Base-by-base conservation (phyloP, 2,888 invertebrate species). In the Amiota communis region DNA sequence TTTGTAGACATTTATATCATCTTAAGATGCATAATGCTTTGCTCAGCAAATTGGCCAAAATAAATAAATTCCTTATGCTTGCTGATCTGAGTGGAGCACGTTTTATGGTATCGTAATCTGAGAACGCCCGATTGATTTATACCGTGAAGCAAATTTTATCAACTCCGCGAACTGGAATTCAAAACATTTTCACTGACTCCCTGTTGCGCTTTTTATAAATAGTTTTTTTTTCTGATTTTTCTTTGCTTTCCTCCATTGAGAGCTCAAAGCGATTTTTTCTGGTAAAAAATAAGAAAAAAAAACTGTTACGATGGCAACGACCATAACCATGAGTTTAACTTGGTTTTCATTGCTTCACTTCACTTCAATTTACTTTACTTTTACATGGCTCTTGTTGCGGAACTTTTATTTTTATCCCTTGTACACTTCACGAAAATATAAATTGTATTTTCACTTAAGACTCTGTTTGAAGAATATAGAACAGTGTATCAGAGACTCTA, bases 51-150 rank as follows among this genome's bases (percentile, higher is more conserved):
- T 59, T 59, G 57, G 17, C 17, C 53, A 53, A 15, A 53, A 53
- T 15, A 53, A 53, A 53, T 53, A n/a, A 15, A 53, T 59, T 59
- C 36, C 17, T 59, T 17, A 59, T 59, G 57, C 57, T 59, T 11
- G 17, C 15, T 17, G 17, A 13, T 17, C 11, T 36, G 36, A 36
- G 57, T 20, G 57, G 6, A 36, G 36, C 36, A 36, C 36, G 36
- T 36, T 36, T 36, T 36, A 36, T 36, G 6, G 36, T 8, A 59
- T 59, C 20, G 57, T 20, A 17, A 59, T 11, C 57, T n/a, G 17
- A 17, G 17, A 17, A 20, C 20, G 57, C 57, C 20, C 57, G 17
- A 59, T 59, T 59, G 57, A 59, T 59, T 59, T 59, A 59, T 20
- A 17, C 20, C 20, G 17, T 13, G 1, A 15, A 59, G 57, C 17